Evolutionary conservation across 2,113 vertebrate species (phyloP).

Genomic region (Xenopus laevis): DNA sequence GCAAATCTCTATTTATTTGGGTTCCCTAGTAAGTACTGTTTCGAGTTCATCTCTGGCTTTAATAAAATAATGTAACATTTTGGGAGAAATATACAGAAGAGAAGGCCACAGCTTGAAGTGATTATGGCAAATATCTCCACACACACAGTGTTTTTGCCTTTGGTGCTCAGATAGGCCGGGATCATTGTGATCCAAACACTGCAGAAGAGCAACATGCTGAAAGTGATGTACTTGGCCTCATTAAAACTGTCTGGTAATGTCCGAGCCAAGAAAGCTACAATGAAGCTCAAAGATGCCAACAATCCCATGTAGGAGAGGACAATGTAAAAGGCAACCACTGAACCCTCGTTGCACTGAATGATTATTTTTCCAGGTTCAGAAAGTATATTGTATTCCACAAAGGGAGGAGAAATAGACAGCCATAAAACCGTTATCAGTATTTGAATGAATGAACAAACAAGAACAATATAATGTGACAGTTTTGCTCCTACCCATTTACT

Average conservation of each 20-base stretch:
- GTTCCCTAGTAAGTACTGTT: neutral
- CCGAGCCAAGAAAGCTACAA: too few species aligned
- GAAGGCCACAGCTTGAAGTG: too few species aligned
- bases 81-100: too few species aligned
- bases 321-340: constrained; percentile 5
- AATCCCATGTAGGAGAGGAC: constrained; percentile 53
- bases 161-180: too few species aligned
- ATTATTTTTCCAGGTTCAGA: too few species aligned
- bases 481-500: constrained; percentile 34
- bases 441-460: neutral
- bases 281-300: constrained; percentile 27
- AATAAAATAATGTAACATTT: too few species aligned
- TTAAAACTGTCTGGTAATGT: too few species aligned
- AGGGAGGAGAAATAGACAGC: constrained; percentile 22
- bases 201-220: too few species aligned
- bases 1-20: neutral
- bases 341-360: constrained; percentile 11
- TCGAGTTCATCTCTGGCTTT: neutral
- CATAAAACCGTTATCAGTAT: constrained; percentile 18
- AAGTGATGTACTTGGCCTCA: too few species aligned
- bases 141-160: too few species aligned
- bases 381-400: neutral
- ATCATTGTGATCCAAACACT: too few species aligned
- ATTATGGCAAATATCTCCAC: too few species aligned
- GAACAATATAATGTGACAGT: neutral